Evolutionary conservation across 2,888 invertebrate genomes (phyloP).

Genomic region (Ophion costatus): DNA sequence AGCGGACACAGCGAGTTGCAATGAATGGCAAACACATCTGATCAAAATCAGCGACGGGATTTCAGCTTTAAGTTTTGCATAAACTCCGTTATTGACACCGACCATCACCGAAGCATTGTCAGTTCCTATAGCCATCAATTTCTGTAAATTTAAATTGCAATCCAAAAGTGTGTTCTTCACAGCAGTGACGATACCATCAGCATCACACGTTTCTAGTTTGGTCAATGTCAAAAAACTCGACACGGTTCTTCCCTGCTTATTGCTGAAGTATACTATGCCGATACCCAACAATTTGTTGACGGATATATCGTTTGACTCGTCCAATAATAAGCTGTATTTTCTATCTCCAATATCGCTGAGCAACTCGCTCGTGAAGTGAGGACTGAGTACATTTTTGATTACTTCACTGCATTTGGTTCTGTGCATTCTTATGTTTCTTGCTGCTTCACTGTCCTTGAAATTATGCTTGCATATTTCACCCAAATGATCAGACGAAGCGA

Average conservation of each 20-base stretch:
- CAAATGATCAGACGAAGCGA: slow-evolving; percentile 56
- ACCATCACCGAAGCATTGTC: no score
- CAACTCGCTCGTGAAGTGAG: slow-evolving; percentile 57
- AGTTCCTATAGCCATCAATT: no score
- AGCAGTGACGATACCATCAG: slow-evolving; percentile 37
- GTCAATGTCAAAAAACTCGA: slow-evolving; percentile 35
- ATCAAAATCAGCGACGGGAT: slow-evolving; percentile 74
- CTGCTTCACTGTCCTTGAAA: slow-evolving; percentile 61
- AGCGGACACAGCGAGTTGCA: slow-evolving; percentile 75
- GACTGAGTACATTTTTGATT: no score
- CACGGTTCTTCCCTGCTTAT: slow-evolving; percentile 13
- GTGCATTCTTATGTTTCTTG: slow-evolving; percentile 31
- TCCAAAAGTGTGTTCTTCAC: slow-evolving; percentile 19
- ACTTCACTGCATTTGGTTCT: no score
- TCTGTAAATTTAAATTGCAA: no score
- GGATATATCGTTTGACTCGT: slow-evolving; percentile 72
- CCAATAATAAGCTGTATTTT: slow-evolving; percentile 61
- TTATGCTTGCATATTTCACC: slow-evolving; percentile 31
- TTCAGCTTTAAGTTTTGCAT: slow-evolving; percentile 18
- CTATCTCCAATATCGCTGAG: slow-evolving; percentile 68
- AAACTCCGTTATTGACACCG: no score
- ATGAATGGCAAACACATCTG: slow-evolving; percentile 78
- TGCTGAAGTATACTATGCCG: slow-evolving; percentile 35
- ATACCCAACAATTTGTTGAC: slow-evolving; percentile 67
- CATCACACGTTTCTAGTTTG: slow-evolving; percentile 39